phyloP scores from a whole-genome alignment of 2,797 vertebrate genomes.

The Crypturellus tataupa region DNA sequence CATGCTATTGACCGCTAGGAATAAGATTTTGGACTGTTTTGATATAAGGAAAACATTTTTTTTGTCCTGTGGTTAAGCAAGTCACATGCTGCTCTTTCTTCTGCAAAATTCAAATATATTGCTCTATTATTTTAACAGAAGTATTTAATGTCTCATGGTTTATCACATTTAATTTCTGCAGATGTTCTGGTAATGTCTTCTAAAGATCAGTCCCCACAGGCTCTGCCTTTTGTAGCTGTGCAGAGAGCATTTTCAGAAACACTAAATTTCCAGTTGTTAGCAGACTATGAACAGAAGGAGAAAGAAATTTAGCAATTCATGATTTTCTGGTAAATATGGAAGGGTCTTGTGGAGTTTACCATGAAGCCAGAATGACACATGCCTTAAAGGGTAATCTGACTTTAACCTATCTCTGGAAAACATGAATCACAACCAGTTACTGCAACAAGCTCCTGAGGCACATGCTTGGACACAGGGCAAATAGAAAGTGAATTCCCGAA shows the following conservation, averaged over 20 bases:
- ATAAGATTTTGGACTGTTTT: not conserved
- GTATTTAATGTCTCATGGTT: not conserved
- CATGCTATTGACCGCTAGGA: fast-evolving
- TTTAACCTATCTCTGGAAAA: not conserved
- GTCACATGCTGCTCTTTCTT: not conserved
- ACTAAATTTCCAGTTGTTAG: not conserved
- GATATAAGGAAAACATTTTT: not conserved
- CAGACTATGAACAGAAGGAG: not conserved
- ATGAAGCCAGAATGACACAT: not conserved
- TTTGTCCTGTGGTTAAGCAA: not conserved
- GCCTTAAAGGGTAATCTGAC: not conserved
- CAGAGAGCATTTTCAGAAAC: not conserved
- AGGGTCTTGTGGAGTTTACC: not conserved
- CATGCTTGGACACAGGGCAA: not conserved
- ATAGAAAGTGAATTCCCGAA: not conserved
- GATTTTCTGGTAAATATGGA: not conserved
- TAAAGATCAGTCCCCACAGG: not conserved
- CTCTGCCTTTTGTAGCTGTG: not conserved
- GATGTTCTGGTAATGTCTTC: not conserved
- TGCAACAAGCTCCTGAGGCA: not conserved
- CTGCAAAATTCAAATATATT: not conserved
- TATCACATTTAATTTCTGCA: not conserved
- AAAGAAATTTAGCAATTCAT: not conserved
- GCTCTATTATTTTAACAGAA: not conserved
- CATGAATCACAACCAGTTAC: not conserved